Base-by-base conservation (phyloP, 2,888 invertebrate species). In the Chalcis sispes region DNA sequence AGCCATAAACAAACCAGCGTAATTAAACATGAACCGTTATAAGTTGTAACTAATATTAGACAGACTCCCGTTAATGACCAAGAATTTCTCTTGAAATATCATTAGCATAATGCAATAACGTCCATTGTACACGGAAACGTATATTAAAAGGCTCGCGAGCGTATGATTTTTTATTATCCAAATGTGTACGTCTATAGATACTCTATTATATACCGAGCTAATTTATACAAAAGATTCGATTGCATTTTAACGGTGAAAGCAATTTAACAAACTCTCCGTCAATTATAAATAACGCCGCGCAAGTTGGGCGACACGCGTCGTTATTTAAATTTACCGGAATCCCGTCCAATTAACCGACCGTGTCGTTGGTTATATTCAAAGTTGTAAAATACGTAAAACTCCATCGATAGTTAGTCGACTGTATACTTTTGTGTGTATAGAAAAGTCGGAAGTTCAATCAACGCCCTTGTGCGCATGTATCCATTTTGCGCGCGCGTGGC, bases 181-280 rank as follows among this genome's bases (percentile, higher is more conserved):
- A 10, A 25, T 4, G 15, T n/a, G 20, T 36, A 52, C n/a, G n/a
- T 65, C 54, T 25, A 13, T 29, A 15, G 56, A n/a, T 29, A 48
- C 61, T 59, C 61, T 54, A 54, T 54, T 69, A 74, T 54, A 66
- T 54, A 42, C 59, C 15, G 8, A 3, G 52, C n/a, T n/a, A n/a
- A n/a, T n/a, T n/a, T 8, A 13, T 18, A 32, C 23, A 56, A 27
- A 50, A 27, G 58, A 8, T 54, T 40, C 40, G 52, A 1, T 36
- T 4, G 59, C 65, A 71, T 71, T 76, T 66, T 71, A 62, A 50
- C 54, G 36, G 76, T 66, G 76, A 76, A 76, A 76, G 76, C 76
- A 76, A 46, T 67, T 40, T 20, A 66, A 62, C 36, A 58, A 75
- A 65, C 58, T 64, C 64, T 29, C 40, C 27, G 67, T 67, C 76